A percentile compares a stretch with the other conserved stretches of the same genome.
Evolutionary conservation across 2,888 invertebrate species (phyloP).

Genomic region (Candidula unifasciata): DNA sequence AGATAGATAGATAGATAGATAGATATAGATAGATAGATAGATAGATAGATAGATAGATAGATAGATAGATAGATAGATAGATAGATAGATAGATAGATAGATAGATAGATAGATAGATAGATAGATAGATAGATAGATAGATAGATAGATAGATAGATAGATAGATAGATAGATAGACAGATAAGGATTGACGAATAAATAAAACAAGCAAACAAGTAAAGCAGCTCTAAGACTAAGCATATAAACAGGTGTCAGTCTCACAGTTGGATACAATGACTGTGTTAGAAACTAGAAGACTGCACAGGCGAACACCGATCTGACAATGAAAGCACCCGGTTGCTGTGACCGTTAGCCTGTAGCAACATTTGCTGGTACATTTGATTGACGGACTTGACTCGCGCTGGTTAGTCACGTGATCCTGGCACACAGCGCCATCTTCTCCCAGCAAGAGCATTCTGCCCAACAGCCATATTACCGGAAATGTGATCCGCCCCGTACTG

Average conservation of each 20-base stretch:
- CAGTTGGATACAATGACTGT: too few species aligned
- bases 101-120: too few species aligned
- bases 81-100: background rate
- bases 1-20: too few species aligned
- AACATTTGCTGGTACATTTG: background rate
- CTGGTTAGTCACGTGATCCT: constrained; percentile 34
- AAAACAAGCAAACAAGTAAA: too few species aligned
- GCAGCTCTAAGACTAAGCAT: too few species aligned
- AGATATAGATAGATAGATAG: background rate
- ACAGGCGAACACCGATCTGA: background rate
- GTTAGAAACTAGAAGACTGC: too few species aligned
- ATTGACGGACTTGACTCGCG: background rate
- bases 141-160: too few species aligned
- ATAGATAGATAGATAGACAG: too few species aligned
- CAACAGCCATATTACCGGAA: constrained; percentile 43
- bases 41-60: constrained; percentile 6
- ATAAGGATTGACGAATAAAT: too few species aligned
- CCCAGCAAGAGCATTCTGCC: constrained; percentile 25
- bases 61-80: constrained; percentile 6
- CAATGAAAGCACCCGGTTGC: background rate
- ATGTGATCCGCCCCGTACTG: constrained; percentile 41
- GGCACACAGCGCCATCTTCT: constrained; percentile 23
- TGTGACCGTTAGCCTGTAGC: background rate
- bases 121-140: too few species aligned
- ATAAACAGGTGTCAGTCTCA: too few species aligned